These are phyloP conservation scores for Rhopalosiphum nymphaeae DNA, from an alignment of 2,888 invertebrate genomes.

Conservation along the genomic window DNA sequence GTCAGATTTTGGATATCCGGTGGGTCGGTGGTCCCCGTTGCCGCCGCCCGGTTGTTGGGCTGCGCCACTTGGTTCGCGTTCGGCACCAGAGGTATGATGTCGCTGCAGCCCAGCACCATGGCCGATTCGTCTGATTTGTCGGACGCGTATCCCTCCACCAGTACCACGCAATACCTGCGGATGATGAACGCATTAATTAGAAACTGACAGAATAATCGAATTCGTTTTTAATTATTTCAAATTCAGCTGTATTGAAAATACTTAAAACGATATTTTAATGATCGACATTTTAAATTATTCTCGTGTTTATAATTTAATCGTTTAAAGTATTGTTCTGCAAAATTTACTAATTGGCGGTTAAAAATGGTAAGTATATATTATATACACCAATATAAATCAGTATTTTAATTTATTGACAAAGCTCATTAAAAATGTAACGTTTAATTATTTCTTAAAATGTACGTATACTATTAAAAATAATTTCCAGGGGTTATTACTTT, in stretches of 20 bases:
- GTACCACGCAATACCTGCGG: conserved; percentile 77
- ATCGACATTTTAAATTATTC: background rate
- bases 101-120: conserved; percentile 78
- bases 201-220: background rate
- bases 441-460: background rate
- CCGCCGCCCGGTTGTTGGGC: conserved; percentile 70
- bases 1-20: conserved; percentile 50
- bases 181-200: conserved; percentile 37
- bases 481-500: background rate
- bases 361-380: background rate
- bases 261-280: background rate
- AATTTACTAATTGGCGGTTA: background rate
- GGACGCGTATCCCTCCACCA: conserved; percentile 74
- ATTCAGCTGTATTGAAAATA: background rate
- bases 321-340: background rate
- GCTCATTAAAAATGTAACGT: no score
- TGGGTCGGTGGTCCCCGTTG: conserved; percentile 57
- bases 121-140: conserved; percentile 74
- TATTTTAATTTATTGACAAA: background rate
- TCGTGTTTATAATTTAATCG: background rate
- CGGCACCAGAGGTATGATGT: conserved; percentile 72
- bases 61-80: conserved; percentile 64
- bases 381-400: background rate
- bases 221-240: background rate
- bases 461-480: background rate